These are phyloP conservation scores for Drosophila pandora DNA, from an alignment of 1,140 invertebrate genomes.

Conservation along the genomic window DNA sequence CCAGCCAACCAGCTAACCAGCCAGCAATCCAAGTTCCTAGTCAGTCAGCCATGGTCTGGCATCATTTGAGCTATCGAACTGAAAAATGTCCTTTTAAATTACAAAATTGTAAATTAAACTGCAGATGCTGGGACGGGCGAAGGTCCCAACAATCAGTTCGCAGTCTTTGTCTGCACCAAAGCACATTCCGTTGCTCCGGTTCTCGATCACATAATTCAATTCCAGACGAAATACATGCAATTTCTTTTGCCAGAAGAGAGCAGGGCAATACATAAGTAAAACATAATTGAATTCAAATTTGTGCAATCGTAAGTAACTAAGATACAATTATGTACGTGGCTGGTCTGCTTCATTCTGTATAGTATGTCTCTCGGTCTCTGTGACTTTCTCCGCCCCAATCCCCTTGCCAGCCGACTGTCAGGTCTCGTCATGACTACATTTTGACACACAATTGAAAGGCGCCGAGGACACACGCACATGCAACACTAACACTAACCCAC, in stretches of 20 bases:
- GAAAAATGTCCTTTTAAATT: slow-evolving; percentile 83
- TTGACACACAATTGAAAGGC: slow-evolving; percentile 82
- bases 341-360: slow-evolving; percentile 42
- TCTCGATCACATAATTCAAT: slow-evolving; percentile 76
- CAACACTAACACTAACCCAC: slow-evolving; percentile 24
- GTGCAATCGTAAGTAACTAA: slow-evolving; percentile 82
- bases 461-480: slow-evolving; percentile 62
- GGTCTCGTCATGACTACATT: slow-evolving; percentile 79
- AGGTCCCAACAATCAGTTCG: slow-evolving; percentile 48
- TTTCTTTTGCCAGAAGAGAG: slow-evolving; percentile 66
- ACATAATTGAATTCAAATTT: slow-evolving; percentile 69
- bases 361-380: slow-evolving; percentile 8
- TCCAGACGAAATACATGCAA: slow-evolving; percentile 76
- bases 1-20: neutral
- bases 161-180: slow-evolving; percentile 17
- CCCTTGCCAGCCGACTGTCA: slow-evolving; percentile 59
- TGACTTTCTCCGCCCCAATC: slow-evolving; percentile 13
- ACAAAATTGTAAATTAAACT: slow-evolving; percentile 82
- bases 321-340: slow-evolving; percentile 82
- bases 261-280: slow-evolving; percentile 63
- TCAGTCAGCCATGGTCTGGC: slow-evolving; percentile 61
- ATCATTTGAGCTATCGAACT: slow-evolving; percentile 81
- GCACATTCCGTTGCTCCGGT: slow-evolving; percentile 4
- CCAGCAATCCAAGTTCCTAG: slow-evolving; percentile 39
- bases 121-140: slow-evolving; percentile 40